Evolutionary conservation across 2,888 invertebrate genomes (phyloP), one percentile per base, ranked within the genome.

Genomic region (Melinaea menophilus): DNA sequence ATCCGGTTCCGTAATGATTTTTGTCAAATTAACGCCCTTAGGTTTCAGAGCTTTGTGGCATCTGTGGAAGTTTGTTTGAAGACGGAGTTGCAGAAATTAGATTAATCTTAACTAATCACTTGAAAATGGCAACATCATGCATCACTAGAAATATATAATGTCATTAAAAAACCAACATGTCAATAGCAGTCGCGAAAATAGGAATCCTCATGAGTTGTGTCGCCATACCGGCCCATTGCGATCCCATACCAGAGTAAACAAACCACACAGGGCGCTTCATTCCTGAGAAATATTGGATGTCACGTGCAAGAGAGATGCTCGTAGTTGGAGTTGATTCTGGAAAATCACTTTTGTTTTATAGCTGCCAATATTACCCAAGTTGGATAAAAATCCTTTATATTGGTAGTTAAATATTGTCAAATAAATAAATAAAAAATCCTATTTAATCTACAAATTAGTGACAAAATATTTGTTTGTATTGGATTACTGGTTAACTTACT

Each of bases 171-270:
- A 71, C 82, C 78, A 75, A 92, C 92, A 82, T 91, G 67, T 93
- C 84, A 69, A 97, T 94, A 13, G 96, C 94, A 56, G 93, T 90
- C 47, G 93, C 92, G 80, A 97, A 97, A 3, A 93, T 84, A 0
- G 95, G 94, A 41, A 97, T 90, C 71, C 91, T 86, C 93, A 97
- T 93, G 56, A 97, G 92, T 51, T 94, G 92, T 9, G 92, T 86
- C 3, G 95, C 97, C 96, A 98, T 97, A 68, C 95, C 94, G 11
- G 93, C 86, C 97, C 97, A 97, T 77, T 97, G 96, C 0, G 95
- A 95, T 1, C 97, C 96, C 96, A 98, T 96, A 45, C 97, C 97
- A 60, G 97, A 96, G 88, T 97, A 98, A 54, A 97, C 94, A 85
- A 95, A 97, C 93, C 97, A 97, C 1, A 97, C 89, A 2, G 97